Percentiles rank a stretch among this genome's conserved stretches.
These are phyloP conservation scores for Falco punctatus DNA, from an alignment of 2,113 vertebrate species.

Conservation along the genomic window DNA sequence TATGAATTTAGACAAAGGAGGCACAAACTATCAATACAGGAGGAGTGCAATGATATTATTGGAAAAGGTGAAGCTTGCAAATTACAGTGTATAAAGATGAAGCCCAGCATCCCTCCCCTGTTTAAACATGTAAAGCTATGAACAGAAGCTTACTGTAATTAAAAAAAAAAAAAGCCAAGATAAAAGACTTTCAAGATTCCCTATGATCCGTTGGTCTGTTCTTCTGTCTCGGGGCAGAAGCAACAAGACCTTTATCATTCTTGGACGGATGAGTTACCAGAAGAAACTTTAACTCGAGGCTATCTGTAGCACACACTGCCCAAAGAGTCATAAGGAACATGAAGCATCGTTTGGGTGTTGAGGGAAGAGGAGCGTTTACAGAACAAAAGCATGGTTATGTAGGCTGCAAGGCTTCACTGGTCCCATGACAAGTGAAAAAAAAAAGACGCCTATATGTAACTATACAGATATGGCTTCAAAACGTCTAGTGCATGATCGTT, in stretches of 20 bases:
- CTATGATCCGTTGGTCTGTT: neutral
- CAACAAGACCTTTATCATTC: neutral
- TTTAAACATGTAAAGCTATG: neutral
- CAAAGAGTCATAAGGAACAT: neutral
- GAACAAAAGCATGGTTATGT: neutral
- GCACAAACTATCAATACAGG: neutral
- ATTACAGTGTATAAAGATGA: neutral
- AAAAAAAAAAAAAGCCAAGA: neutral
- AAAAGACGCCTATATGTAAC: neutral
- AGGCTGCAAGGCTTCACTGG: neutral
- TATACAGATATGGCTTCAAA: neutral
- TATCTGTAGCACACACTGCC: neutral
- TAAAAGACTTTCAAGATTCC: neutral
- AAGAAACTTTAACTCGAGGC: neutral
- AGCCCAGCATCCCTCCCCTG: accelerated
- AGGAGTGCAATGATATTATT: neutral
- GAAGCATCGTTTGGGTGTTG: neutral
- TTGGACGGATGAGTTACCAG: neutral
- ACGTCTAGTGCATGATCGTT: neutral
- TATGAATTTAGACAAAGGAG: neutral
- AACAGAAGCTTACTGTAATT: neutral
- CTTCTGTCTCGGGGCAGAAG: neutral
- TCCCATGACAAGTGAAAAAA: neutral
- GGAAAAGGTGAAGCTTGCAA: neutral
- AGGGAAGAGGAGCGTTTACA: neutral